phyloP scores from a whole-genome alignment of 1,140 invertebrate genomes.

The Saccostrea cuccullata region DNA sequence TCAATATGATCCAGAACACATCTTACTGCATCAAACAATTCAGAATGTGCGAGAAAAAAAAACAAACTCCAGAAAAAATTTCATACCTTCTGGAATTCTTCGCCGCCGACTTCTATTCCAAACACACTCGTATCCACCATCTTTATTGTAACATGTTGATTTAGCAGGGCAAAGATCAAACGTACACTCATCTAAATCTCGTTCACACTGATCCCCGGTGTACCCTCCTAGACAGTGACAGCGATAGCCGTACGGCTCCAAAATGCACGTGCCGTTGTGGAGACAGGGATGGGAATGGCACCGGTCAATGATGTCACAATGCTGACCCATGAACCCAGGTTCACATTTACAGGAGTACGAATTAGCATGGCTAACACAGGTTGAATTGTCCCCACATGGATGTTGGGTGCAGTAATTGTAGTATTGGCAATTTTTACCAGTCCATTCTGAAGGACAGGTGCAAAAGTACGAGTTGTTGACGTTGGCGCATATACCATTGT shows the following conservation, averaged over 20 bases:
- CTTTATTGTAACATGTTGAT: conserved; percentile 45
- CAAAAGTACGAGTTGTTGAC: not conserved
- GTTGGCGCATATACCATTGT: conserved; percentile 8
- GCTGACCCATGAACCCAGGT: conserved; percentile 17
- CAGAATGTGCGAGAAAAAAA: not conserved
- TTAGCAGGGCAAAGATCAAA: conserved; percentile 20
- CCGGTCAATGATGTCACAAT: conserved; percentile 5
- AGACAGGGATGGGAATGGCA: not conserved
- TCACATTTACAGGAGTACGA: conserved; percentile 10
- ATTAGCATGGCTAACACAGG: not conserved
- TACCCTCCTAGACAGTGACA: not conserved
- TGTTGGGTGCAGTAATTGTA: not conserved
- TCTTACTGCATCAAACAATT: no score
- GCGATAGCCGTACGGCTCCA: not conserved
- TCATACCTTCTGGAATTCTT: not conserved
- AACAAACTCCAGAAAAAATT: not conserved
- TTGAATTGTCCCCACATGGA: not conserved
- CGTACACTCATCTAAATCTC: not conserved
- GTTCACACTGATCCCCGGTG: not conserved
- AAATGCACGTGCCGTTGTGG: not conserved
- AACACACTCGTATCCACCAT: conserved; percentile 53
- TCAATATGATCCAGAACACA: no score
- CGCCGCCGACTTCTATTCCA: not conserved
- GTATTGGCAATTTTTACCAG: not conserved
- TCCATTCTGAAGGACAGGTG: not conserved